Percentiles rank a stretch among this genome's conserved stretches.
These are phyloP conservation scores for Diogma glabrata DNA, from an alignment of 2,888 invertebrate genomes.

Conservation along the genomic window DNA sequence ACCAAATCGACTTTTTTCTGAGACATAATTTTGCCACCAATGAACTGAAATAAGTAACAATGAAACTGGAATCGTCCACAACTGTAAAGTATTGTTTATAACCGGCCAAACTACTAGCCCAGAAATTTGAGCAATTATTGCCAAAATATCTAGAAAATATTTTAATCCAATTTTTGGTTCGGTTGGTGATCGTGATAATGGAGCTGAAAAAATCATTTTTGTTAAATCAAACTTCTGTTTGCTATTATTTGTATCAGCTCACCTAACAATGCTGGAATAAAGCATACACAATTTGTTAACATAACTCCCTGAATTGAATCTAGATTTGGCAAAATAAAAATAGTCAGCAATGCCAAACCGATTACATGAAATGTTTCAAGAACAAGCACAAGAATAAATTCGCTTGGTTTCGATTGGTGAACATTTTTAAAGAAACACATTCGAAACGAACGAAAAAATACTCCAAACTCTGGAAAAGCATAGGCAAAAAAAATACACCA, in stretches of 20 bases:
- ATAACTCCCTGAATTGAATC: conserved; percentile 73
- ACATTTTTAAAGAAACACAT: conserved; percentile 63
- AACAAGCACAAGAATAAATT: conserved; percentile 45
- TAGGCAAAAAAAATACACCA: conserved; percentile 70
- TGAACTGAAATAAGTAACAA: conserved; percentile 58
- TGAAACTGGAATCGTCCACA: conserved; percentile 53
- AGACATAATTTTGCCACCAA: conserved; percentile 78
- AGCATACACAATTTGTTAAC: conserved; percentile 72
- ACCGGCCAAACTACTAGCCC: conserved; percentile 60
- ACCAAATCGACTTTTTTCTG: conserved; percentile 27
- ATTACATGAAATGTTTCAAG: conserved; percentile 68
- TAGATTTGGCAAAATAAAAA: conserved; percentile 64
- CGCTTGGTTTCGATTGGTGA: conserved; percentile 41
- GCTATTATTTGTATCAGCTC: too few relatives aligned
- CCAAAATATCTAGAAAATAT: conserved; percentile 41
- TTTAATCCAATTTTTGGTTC: conserved; percentile 28
- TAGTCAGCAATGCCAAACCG: conserved; percentile 64
- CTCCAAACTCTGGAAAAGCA: conserved; percentile 62
- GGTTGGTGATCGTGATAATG: too few relatives aligned
- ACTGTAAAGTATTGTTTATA: conserved; percentile 36
- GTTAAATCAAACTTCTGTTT: too few relatives aligned
- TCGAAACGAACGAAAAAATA: conserved; percentile 55
- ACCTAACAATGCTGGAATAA: conserved; percentile 68
- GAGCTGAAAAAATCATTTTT: conserved; percentile 8
- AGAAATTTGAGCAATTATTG: conserved; percentile 50